These are phyloP conservation scores for Benitochromis conjunctus DNA, from an alignment of 2,113 vertebrate genomes.

Conservation along the genomic window DNA sequence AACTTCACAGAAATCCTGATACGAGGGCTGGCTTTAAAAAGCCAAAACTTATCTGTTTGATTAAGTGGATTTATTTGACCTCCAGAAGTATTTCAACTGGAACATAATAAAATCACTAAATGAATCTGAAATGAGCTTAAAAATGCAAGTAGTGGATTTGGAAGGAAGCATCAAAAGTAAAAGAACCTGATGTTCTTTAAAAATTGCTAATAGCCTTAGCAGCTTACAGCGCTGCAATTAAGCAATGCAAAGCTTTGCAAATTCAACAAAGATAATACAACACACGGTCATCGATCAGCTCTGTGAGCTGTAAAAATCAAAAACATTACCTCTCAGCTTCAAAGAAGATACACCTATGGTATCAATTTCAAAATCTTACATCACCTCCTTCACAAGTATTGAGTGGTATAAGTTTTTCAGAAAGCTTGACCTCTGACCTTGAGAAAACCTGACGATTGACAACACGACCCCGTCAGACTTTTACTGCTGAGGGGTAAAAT, in stretches of 20 bases:
- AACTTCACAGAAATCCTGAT: neutral
- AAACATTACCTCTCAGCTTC: neutral
- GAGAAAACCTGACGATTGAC: neutral
- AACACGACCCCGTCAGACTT: neutral
- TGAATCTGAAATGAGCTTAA: neutral
- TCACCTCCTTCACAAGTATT: neutral
- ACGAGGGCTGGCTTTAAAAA: neutral
- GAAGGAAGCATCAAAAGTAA: neutral
- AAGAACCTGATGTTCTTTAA: neutral
- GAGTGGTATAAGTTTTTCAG: neutral
- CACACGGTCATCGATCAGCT: neutral
- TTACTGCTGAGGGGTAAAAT: neutral
- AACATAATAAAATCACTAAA: neutral
- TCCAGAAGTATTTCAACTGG: neutral
- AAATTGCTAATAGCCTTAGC: neutral
- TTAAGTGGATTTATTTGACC: neutral
- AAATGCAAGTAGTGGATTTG: neutral
- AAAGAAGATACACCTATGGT: neutral
- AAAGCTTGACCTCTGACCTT: neutral
- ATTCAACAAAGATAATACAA: neutral
- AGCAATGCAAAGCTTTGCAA: neutral
- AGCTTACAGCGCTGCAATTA: neutral
- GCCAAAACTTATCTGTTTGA: neutral
- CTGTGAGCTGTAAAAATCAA: neutral
- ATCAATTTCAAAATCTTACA: neutral